Percentiles rank a stretch among this genome's conserved stretches.
These are phyloP conservation scores for Lottia gigantea DNA, from an alignment of 2,888 invertebrate genomes.

Conservation along the genomic window DNA sequence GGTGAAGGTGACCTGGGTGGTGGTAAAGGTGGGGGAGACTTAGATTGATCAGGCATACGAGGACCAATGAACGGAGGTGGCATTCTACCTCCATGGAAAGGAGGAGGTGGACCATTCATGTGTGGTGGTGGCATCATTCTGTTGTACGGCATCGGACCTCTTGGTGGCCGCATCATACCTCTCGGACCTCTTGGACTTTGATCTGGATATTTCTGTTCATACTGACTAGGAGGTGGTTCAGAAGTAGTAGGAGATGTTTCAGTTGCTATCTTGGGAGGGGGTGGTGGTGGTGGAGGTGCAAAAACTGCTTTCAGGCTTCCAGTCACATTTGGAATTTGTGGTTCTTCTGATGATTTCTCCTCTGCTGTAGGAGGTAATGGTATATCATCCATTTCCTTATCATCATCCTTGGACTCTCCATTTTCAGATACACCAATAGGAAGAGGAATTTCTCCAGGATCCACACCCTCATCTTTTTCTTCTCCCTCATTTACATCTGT, in stretches of 20 bases:
- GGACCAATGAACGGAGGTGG: conserved; percentile 25
- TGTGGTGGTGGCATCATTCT: conserved; percentile 43
- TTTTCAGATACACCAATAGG: conserved; percentile 33
- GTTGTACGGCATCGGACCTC: conserved; percentile 29
- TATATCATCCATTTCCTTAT: conserved; percentile 35
- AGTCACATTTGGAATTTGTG: conserved; percentile 11
- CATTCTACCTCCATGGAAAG: conserved; percentile 27
- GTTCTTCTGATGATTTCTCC: conserved; percentile 23
- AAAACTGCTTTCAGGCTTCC: conserved; percentile 9
- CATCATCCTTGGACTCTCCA: conserved; percentile 24
- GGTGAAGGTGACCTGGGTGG: conserved; percentile 58
- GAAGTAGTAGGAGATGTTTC: neutral
- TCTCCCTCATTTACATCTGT: conserved; percentile 29
- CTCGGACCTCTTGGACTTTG: conserved; percentile 12
- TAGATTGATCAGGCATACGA: conserved; percentile 12
- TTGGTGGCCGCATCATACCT: conserved; percentile 10
- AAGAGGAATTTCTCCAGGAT: conserved; percentile 54
- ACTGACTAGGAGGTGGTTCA: neutral
- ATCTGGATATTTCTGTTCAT: conserved; percentile 19
- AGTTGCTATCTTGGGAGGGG: conserved; percentile 13
- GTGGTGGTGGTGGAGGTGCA: conserved; percentile 32
- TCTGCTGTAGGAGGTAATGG: conserved; percentile 38
- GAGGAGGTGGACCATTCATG: conserved; percentile 10
- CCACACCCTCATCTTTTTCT: conserved; percentile 30
- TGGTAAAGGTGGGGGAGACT: conserved; percentile 51